A percentile compares a stretch with the other conserved stretches of the same genome.
Evolutionary conservation across 2,888 invertebrate genomes (phyloP).

Genomic region (Nomada ruficornis): DNA sequence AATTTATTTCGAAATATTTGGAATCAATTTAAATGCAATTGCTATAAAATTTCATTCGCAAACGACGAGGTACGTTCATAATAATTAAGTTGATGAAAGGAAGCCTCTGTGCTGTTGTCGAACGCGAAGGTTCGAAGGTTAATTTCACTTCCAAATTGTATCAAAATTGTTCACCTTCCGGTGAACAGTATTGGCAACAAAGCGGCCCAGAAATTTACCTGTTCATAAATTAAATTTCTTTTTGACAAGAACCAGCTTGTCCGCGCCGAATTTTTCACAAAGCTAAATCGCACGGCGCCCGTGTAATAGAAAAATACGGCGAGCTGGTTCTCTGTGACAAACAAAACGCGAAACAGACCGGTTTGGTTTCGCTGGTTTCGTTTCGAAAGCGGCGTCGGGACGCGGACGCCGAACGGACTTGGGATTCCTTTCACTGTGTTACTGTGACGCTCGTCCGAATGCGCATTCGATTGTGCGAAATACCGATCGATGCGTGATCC

Average conservation of each 20-base stretch:
- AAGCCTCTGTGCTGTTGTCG: too few relatives aligned
- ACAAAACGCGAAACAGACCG: slow-evolving; percentile 41
- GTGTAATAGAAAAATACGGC: slow-evolving; percentile 15
- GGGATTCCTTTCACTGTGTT: slow-evolving; percentile 74
- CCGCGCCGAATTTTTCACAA: background rate
- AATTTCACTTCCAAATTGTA: too few relatives aligned
- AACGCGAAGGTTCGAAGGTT: too few relatives aligned
- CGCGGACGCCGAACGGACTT: slow-evolving; percentile 58
- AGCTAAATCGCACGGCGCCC: slow-evolving; percentile 1
- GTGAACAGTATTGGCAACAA: too few relatives aligned
- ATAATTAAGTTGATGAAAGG: too few relatives aligned
- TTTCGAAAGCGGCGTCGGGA: slow-evolving; percentile 38
- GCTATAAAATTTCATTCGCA: too few relatives aligned
- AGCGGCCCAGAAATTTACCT: background rate
- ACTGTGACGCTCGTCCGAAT: slow-evolving; percentile 68
- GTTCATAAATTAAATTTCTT: background rate
- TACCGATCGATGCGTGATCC: slow-evolving; percentile 33
- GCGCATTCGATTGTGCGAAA: slow-evolving; percentile 51
- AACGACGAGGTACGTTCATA: too few relatives aligned
- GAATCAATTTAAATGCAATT: too few relatives aligned
- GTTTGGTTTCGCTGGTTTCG: slow-evolving; percentile 16
- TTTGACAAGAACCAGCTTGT: too few relatives aligned
- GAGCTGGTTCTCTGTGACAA: slow-evolving; percentile 31
- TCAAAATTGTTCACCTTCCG: too few relatives aligned
- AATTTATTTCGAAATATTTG: too few relatives aligned